Base-by-base conservation (phyloP, 2,888 invertebrate genomes). In the Thera britannica region DNA sequence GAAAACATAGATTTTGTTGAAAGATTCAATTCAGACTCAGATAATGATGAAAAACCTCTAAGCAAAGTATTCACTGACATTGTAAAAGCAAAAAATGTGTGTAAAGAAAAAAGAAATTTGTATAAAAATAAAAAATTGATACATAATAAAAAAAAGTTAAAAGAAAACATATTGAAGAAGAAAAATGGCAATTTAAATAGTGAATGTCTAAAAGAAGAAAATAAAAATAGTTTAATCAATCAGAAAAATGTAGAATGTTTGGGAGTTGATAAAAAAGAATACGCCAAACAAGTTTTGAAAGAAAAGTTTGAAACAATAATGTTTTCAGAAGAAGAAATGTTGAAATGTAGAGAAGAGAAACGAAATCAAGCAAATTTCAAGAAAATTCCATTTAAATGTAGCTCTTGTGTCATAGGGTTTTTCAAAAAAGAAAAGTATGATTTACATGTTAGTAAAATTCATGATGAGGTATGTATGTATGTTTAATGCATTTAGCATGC, bases 381-480 rank as follows among this genome's bases (percentile, higher is more conserved):
- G 76, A 90, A 87, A 72, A 78, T 89, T 36, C 87, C 86, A 0
- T 90, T 67, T 49, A 89, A 90, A 66, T 90, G 90, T 80, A 84
- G 86, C n/a, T 75, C 68, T 0, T 90, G 90, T 76, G 88, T 90
- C 0, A 78, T 88, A 0, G 90, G 90, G 0, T 90, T 90, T 59
- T 84, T 78, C 0, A 81, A 75, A 12, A 78, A 82, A 3, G 82
- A 84, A 2, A 86, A 77, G 3, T 83, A 75, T 65, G 74, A 82
- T 38, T 56, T 79, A 6, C 89, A 89, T 72, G 64, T 82, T 35
- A 51, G 67, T 56, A 87, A 83, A 44, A 86, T 85, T 71, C 89
- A 89, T 75, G 69, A 79, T 65, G 68, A 80, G 82, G 88, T 88
- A 73, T 23, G 60, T 46, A 6, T 51, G 8, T 36, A 11, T 35